These are phyloP conservation scores for Jaculus jaculus DNA, from an alignment of 2,113 vertebrate genomes.

Conservation along the genomic window DNA sequence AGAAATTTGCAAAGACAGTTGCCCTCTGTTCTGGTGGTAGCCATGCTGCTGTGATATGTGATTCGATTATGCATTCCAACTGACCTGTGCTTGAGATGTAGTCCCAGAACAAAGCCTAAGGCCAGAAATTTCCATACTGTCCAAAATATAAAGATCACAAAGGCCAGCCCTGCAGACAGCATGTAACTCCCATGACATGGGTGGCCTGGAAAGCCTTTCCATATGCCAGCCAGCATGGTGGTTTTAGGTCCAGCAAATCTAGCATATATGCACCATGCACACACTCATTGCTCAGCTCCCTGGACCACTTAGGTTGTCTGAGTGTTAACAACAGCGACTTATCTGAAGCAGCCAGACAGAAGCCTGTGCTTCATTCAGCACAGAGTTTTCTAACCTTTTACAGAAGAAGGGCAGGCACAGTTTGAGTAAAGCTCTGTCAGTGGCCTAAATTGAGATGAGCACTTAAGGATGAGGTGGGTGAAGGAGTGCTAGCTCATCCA, in stretches of 20 bases:
- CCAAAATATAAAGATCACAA: neutral
- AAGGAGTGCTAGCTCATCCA: slow-evolving; percentile 48
- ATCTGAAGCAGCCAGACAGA: neutral
- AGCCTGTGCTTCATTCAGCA: neutral
- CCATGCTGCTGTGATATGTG: neutral
- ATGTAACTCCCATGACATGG: neutral
- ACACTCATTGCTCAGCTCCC: neutral
- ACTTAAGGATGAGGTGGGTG: slow-evolving; percentile 13
- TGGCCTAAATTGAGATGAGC: neutral
- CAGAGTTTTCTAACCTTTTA: neutral
- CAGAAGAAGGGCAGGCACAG: neutral
- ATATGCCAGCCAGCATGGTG: neutral
- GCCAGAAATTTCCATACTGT: neutral
- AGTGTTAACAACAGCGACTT: neutral
- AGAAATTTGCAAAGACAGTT: neutral
- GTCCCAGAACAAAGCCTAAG: neutral
- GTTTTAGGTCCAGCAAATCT: neutral
- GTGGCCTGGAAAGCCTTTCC: neutral
- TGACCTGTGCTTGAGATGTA: neutral
- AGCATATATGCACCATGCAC: neutral
- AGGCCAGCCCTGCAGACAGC: neutral
- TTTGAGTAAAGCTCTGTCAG: neutral
- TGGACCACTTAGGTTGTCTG: neutral
- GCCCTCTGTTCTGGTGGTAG: neutral
- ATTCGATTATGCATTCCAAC: slow-evolving; percentile 20